phyloP scores from a whole-genome alignment of 2,113 vertebrate species.

The Calyptomena viridis region DNA sequence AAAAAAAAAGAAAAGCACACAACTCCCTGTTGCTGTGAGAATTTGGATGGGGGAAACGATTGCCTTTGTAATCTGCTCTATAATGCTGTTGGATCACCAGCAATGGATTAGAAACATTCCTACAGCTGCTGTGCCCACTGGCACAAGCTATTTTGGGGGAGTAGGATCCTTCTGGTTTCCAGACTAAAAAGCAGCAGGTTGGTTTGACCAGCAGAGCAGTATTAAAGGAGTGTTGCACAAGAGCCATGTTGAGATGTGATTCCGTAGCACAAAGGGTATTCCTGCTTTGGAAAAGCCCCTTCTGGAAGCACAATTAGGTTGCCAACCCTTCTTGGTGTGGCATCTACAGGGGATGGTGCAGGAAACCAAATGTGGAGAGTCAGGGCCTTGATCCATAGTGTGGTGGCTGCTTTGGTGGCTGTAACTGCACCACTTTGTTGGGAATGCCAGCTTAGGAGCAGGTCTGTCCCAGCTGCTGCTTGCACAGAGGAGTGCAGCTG shows the following conservation, averaged over 20 bases:
- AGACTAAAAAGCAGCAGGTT: not conserved
- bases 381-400: not conserved
- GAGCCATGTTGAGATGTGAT: not conserved
- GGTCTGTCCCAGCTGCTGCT: not conserved
- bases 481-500: not conserved
- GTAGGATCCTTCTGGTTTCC: not conserved
- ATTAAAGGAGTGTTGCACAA: not conserved
- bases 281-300: not conserved
- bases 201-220: not conserved
- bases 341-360: not conserved
- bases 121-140: not conserved
- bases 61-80: not conserved
- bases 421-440: not conserved
- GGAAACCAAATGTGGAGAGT: not conserved
- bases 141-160: not conserved
- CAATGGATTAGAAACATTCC: not conserved
- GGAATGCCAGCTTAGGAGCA: not conserved
- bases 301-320: slow-evolving; percentile 52
- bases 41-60: not conserved
- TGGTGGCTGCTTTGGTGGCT: not conserved
- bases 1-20: not conserved
- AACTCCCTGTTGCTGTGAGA: not conserved
- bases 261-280: not conserved
- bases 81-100: not conserved
- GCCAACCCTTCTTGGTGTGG: not conserved